A percentile compares a stretch with the other conserved stretches of the same genome.
Evolutionary conservation across 2,888 invertebrate species (phyloP).

Genomic region (Deilephila elpenor): DNA sequence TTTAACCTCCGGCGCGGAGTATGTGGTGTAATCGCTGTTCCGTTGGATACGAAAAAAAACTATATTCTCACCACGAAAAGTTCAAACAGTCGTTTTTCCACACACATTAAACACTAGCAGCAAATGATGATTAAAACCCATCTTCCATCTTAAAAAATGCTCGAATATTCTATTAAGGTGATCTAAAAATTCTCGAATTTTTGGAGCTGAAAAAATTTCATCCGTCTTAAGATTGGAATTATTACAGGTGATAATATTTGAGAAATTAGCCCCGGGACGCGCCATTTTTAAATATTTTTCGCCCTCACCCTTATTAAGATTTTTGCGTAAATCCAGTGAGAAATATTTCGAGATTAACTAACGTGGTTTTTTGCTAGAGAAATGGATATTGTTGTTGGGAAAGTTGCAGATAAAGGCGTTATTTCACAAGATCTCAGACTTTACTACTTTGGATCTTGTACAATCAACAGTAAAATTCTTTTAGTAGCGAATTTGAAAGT

Average conservation of each 20-base stretch:
- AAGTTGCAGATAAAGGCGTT: background rate
- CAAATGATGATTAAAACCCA: background rate
- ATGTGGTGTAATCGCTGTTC: too few species aligned
- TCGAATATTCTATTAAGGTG: slow-evolving; percentile 12
- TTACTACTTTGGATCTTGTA: too few species aligned
- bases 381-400: background rate
- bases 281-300: slow-evolving; percentile 12
- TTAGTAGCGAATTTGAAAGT: too few species aligned
- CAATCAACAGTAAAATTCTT: too few species aligned
- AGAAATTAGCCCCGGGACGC: slow-evolving; percentile 12
- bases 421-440: background rate
- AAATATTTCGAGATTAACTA: background rate
- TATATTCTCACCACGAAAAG: background rate
- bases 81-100: background rate
- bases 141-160: background rate
- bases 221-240: slow-evolving; percentile 25
- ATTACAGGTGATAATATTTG: slow-evolving; percentile 23
- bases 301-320: slow-evolving; percentile 2
- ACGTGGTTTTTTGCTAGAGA: background rate
- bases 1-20: too few species aligned
- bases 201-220: slow-evolving; percentile 2
- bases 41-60: too few species aligned
- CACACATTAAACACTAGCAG: background rate
- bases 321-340: background rate
- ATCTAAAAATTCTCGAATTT: background rate